These are phyloP conservation scores for Eremophila alpestris DNA, from an alignment of 2,797 vertebrate species.

Conservation along the genomic window DNA sequence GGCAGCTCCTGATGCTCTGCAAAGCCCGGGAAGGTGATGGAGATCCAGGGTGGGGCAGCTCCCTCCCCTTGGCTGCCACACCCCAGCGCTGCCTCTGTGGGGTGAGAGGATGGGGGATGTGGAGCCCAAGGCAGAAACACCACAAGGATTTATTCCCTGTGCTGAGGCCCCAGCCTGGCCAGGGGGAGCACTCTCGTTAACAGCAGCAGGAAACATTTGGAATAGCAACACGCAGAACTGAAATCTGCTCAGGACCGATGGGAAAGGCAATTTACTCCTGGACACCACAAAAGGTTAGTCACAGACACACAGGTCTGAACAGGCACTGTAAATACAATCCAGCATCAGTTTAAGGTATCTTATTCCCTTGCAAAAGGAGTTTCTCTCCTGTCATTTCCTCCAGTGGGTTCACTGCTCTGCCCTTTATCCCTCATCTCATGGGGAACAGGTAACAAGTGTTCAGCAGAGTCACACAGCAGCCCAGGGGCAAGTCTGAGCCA, in stretches of 20 bases:
- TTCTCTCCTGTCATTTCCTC: not conserved
- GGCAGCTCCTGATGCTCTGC: not conserved
- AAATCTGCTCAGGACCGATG: not conserved
- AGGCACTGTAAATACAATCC: not conserved
- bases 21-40: not conserved
- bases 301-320: not conserved
- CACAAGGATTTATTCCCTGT: not conserved
- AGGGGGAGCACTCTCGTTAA: not conserved
- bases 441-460: not conserved
- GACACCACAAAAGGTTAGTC: not conserved
- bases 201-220: not conserved
- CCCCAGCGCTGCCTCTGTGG: rapidly evolving
- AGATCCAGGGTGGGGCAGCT: not conserved
- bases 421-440: not conserved
- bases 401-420: not conserved
- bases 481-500: not conserved
- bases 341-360: not conserved
- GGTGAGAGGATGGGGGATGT: not conserved
- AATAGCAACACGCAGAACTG: not conserved
- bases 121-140: not conserved
- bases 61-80: not conserved
- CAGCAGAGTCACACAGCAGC: not conserved
- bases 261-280: slow-evolving; percentile 14
- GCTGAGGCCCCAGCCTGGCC: not conserved
- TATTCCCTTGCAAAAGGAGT: not conserved